Conservation (phyloP, 2,888 invertebrate genomes). For the Himalopsyche japonica region DNA sequence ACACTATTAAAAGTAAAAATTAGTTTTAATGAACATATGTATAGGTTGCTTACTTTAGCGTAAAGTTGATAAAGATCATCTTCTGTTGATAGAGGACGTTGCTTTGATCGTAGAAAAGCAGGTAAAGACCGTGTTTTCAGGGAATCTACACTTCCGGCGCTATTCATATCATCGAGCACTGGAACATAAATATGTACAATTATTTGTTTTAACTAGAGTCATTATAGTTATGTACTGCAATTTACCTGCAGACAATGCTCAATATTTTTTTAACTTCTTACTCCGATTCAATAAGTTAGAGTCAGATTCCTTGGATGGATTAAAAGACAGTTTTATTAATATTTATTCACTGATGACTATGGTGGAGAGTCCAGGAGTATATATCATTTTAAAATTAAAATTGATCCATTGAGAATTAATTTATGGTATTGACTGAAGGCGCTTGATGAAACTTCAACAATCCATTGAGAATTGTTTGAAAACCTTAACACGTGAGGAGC, state of each 20-base stretch:
- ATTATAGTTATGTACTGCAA: too few relatives aligned
- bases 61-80: conserved; percentile 71
- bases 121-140: conserved; percentile 70
- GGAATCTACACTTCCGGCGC: conserved; percentile 52
- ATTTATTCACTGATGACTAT: too few relatives aligned
- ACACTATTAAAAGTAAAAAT: not conserved
- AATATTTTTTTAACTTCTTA: not conserved
- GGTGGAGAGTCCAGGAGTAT: not conserved
- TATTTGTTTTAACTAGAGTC: too few relatives aligned
- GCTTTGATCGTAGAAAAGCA: conserved; percentile 72
- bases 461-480: too few relatives aligned
- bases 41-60: conserved; percentile 60
- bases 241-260: not conserved
- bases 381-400: too few relatives aligned
- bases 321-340: too few relatives aligned
- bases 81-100: conserved; percentile 68
- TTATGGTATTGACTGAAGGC: too few relatives aligned
- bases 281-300: not conserved
- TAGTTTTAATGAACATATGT: too few relatives aligned
- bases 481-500: too few relatives aligned
- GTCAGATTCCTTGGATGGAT: too few relatives aligned
- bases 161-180: conserved; percentile 67
- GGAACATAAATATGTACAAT: conserved; percentile 27
- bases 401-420: too few relatives aligned
- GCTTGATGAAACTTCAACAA: too few relatives aligned